Evolutionary conservation across 2,888 invertebrate genomes (phyloP).

Genomic region (Acronicta leporina): DNA sequence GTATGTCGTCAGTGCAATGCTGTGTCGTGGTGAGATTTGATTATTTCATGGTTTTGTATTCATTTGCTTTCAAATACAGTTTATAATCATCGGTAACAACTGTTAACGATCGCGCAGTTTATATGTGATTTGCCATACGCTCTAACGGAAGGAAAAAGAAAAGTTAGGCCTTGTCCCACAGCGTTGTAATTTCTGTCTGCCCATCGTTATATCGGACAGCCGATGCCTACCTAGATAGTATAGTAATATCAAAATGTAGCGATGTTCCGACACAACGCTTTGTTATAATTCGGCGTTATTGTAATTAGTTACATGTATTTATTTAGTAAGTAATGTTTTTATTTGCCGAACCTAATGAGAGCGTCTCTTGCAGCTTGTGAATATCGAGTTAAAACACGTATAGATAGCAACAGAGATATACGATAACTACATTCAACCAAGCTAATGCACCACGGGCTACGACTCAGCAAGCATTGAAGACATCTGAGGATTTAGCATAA

Average conservation of each 20-base stretch:
- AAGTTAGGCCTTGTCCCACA: conserved; percentile 61
- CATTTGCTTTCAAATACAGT: conserved; percentile 67
- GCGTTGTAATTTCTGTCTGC: conserved; percentile 77
- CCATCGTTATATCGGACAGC: conserved; percentile 75
- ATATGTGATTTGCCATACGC: conserved; percentile 62
- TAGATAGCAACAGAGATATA: conserved; percentile 76
- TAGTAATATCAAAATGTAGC: conserved; percentile 78
- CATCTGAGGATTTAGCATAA: conserved; percentile 93
- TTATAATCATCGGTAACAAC: conserved; percentile 60
- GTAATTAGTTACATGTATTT: conserved; percentile 47
- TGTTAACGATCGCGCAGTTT: conserved; percentile 57
- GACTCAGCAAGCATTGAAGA: conserved; percentile 97
- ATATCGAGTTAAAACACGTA: conserved; percentile 69
- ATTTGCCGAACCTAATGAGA: conserved; percentile 60
- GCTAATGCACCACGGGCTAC: conserved; percentile 88
- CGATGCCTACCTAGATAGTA: conserved; percentile 78
- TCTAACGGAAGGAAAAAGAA: conserved; percentile 56
- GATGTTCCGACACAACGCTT: conserved; percentile 66
- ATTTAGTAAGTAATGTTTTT: conserved; percentile 33
- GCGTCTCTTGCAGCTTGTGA: conserved; percentile 79
- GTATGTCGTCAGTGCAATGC: conserved; percentile 98
- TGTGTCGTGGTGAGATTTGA: conserved; percentile 97
- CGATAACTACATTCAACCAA: conserved; percentile 72
- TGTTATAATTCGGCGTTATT: conserved; percentile 62
- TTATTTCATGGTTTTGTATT: conserved; percentile 76